Base-by-base conservation (phyloP, 2,113 vertebrate genomes). In the Podiceps cristatus region DNA sequence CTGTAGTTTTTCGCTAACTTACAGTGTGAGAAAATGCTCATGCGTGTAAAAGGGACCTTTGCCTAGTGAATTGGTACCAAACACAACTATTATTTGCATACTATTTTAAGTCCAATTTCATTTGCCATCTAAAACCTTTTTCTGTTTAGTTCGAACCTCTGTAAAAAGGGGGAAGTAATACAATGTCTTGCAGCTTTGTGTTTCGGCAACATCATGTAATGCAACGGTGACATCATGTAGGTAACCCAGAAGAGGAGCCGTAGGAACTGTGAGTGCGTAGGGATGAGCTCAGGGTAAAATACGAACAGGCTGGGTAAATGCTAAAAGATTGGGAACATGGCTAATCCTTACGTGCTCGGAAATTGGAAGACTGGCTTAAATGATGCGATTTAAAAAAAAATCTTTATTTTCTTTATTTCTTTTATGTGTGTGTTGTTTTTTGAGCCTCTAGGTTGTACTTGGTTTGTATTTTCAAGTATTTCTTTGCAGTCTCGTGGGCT, bases 341-440 rank as follows among this genome's bases (percentile, higher is more conserved):
- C 23, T 44, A 56, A 76, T 71, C 69, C 49, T 74, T 27, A 37
- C 12, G 4, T 25, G 37, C 58, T 73, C 55, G 62, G 53, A 62
- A 89, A 52, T 35, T 19, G 12, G 52, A 58, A 42, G 37, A 55
- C 28, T 44, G 62, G 42, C 55, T 95, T 53, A 56, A 94, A 76
- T 60, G 14, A 19, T 0, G 1, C 0, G 0, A 31, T 71, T 72
- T 23, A 6, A n/a, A 27, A 55, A 53, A 68, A 31, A 33, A 44
- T 42, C 13, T 42, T 42, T 42, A 13, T 42, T 42, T 42, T 42
- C 23, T 23, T 23, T 20, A 28, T 78, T 87, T 66, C 29, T 89
- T 86, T 64, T 18, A 27, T 10, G 11, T 42, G 28, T 7, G 0
- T 62, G 63, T 79, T 71, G 17, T 1, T 23, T 90, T 96, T 91